These are phyloP conservation scores for Volucella bombylans DNA, from an alignment of 2,888 invertebrate species.

Conservation along the genomic window DNA sequence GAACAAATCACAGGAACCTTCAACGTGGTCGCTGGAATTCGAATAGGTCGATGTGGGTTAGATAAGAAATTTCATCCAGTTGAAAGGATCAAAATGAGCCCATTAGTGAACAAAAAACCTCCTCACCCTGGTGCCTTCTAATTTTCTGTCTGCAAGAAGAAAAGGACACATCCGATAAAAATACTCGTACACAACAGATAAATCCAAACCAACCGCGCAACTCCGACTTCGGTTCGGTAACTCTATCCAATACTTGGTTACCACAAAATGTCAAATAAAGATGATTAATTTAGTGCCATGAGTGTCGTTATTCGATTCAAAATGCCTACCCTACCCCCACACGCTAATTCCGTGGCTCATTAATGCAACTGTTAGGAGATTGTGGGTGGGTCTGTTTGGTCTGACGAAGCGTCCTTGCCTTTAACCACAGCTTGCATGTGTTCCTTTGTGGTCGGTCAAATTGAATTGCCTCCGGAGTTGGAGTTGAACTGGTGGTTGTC, in stretches of 20 bases:
- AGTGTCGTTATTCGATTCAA: background rate
- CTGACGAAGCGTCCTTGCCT: background rate
- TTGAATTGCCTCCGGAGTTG: constrained; percentile 10
- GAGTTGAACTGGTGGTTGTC: constrained; percentile 8
- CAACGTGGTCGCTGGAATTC: no score
- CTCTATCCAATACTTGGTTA: background rate
- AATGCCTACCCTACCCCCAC: background rate
- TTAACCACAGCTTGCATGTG: background rate
- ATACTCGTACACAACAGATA: constrained; percentile 13
- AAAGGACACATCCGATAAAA: background rate
- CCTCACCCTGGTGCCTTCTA: background rate
- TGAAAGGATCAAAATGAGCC: background rate
- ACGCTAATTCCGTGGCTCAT: constrained; percentile 6
- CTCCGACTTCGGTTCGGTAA: background rate
- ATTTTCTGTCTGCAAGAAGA: background rate
- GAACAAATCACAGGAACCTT: no score
- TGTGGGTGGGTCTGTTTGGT: constrained; percentile 8
- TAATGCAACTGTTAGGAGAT: constrained; percentile 19
- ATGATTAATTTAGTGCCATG: constrained; percentile 42
- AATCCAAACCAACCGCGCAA: constrained; percentile 1
- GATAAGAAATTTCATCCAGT: no score
- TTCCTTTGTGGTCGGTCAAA: constrained; percentile 8
- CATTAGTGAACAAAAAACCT: constrained; percentile 5
- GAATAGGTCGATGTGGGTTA: no score
- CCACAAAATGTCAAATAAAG: constrained; percentile 48